These are phyloP conservation scores for Medauroidea extradentata DNA, from an alignment of 1,140 invertebrate genomes.

Conservation along the genomic window DNA sequence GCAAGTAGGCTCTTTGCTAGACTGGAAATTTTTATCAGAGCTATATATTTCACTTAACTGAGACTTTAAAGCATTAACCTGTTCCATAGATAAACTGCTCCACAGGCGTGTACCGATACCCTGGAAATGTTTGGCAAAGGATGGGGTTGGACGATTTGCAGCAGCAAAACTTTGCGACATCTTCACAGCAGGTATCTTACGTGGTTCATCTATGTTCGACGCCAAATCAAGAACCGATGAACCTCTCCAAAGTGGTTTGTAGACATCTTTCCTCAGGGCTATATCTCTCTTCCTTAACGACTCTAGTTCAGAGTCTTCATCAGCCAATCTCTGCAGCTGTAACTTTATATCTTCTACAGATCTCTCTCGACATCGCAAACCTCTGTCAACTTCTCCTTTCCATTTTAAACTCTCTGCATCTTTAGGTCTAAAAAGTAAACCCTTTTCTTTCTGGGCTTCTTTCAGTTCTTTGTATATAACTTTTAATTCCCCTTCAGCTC, in stretches of 20 bases:
- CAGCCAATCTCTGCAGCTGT: constrained; percentile 57
- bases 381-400: constrained; percentile 62
- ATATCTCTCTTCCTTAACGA: constrained; percentile 43
- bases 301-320: constrained; percentile 47
- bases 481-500: constrained; percentile 76
- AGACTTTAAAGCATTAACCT: constrained; percentile 73
- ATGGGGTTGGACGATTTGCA: background rate
- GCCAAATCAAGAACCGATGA: constrained; percentile 73
- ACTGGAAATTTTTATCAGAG: constrained; percentile 31
- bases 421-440: constrained; percentile 73
- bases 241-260: constrained; percentile 78
- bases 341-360: constrained; percentile 80
- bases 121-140: constrained; percentile 20
- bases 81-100: constrained; percentile 79
- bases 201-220: constrained; percentile 49
- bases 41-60: constrained; percentile 80
- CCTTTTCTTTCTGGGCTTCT: constrained; percentile 72
- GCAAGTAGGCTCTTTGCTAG: too few relatives aligned
- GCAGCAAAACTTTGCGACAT: background rate
- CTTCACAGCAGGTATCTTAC: background rate
- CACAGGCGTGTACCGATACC: constrained; percentile 69
- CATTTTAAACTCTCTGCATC: constrained; percentile 60
- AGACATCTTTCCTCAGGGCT: constrained; percentile 56
- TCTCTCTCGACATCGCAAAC: constrained; percentile 75
- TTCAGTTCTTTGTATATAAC: constrained; percentile 72